Base-by-base conservation (phyloP, 1,140 invertebrate genomes). In the Drosophila micromelanica region DNA sequence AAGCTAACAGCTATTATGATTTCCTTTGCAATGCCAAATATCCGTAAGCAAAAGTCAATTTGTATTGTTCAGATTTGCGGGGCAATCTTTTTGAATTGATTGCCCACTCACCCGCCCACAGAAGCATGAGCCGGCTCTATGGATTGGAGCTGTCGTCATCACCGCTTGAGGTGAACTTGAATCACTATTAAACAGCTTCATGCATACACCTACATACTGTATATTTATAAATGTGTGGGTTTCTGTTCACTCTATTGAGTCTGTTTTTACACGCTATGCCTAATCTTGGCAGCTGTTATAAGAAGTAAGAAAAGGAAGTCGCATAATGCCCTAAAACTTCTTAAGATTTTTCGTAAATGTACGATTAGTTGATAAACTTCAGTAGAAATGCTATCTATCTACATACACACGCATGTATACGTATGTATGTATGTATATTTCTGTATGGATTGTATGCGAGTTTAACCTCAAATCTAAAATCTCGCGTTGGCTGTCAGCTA, bases 81-180 rank as follows among this genome's bases (percentile, higher is more conserved):
- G 32, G 11, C 49, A 68, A 42, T 52, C 55, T 37, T 23, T 52
- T 43, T 51, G 5, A 40, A 59, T 23, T 15, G 20, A 0, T 13
- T 15, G 37, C 65, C 65, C 57, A 63, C 67, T 40, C 42, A 40
- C 9, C 35, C 67, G 51, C 67, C 57, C 32, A 61, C 67, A 32
- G 11, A 17, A 45, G 17, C 55, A n/a, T 37, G 3, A 62, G 57
- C 48, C 57, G 67, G 48, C 59, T 54, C 13, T 20, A 38, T 46
- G 17, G 13, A 7, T 57, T 49, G 20, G 9, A 35, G 55, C 23
- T 48, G 49, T 32, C 40, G 49, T 67, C 64, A 63, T 55, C 32
- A 32, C 30, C 40, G 48, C 9, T 69, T 54, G 67, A 46, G 32
- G 13, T 63, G 32, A 70, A 63, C 67, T 55, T 70, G 59, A 62